A percentile compares a stretch with the other conserved stretches of the same genome.
phyloP scores from a whole-genome alignment of 2,797 vertebrate genomes.

The Argentina silus region DNA sequence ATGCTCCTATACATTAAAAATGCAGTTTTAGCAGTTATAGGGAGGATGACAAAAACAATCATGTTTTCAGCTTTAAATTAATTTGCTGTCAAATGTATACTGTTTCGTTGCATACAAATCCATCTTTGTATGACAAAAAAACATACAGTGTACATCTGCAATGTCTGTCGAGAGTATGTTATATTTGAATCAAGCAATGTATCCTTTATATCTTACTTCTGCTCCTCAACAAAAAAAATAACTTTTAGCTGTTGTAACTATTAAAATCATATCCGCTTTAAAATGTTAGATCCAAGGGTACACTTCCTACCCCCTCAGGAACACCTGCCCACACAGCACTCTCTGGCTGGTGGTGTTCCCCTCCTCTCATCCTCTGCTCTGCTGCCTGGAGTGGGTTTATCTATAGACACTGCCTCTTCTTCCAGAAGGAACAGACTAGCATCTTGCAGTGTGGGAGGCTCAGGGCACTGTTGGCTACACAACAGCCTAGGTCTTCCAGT shows the following conservation, averaged over 20 bases:
- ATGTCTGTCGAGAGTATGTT: not conserved
- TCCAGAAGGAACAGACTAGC: conserved; percentile 19
- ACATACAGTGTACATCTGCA: not conserved
- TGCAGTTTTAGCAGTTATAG: too few relatives aligned
- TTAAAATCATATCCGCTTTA: not conserved
- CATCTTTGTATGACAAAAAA: not conserved
- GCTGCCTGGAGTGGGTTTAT: conserved; percentile 18
- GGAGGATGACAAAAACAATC: too few relatives aligned
- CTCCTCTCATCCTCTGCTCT: conserved; percentile 6
- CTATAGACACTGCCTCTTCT: conserved; percentile 17
- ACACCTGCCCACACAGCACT: conserved; percentile 1
- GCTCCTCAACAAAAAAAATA: not conserved
- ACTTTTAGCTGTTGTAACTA: not conserved
- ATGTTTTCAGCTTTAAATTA: too few relatives aligned
- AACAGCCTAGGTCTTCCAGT: conserved; percentile 23
- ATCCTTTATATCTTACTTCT: not conserved
- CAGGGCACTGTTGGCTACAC: conserved; percentile 35
- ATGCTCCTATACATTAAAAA: too few relatives aligned
- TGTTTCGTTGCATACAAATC: not conserved
- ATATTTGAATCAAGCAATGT: not conserved
- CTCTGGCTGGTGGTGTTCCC: not conserved
- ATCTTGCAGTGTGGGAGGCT: conserved; percentile 31
- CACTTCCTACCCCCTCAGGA: not conserved
- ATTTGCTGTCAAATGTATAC: too few relatives aligned
- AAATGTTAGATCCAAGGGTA: not conserved